These are phyloP conservation scores for Tetragnatha versicolor DNA, from an alignment of 1,140 invertebrate species.

Conservation along the genomic window DNA sequence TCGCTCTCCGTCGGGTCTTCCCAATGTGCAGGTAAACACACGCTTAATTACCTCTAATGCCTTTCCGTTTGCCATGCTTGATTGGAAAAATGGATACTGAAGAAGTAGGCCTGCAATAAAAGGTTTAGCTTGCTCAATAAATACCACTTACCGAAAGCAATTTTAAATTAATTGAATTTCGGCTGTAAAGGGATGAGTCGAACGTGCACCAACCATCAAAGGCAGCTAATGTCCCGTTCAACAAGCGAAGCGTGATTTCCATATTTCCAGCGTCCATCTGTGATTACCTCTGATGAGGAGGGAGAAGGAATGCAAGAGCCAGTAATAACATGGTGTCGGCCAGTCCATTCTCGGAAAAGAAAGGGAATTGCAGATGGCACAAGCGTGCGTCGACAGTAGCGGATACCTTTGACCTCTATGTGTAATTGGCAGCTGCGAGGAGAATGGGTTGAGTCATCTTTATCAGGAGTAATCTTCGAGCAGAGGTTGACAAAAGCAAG, in stretches of 20 bases:
- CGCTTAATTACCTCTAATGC: constrained; percentile 28
- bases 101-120: constrained; percentile 18
- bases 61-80: constrained; percentile 10
- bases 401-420: too few species aligned
- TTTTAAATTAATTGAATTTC: constrained; percentile 37
- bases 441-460: too few species aligned
- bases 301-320: constrained; percentile 18
- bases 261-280: constrained; percentile 22
- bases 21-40: constrained; percentile 26
- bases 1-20: constrained; percentile 3
- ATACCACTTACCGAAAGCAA: constrained; percentile 29
- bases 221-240: constrained; percentile 16
- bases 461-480: too few species aligned
- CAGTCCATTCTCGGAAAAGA: constrained; percentile 31
- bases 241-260: constrained; percentile 30
- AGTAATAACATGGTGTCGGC: constrained; percentile 41
- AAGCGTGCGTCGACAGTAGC: too few species aligned
- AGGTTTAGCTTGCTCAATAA: constrained; percentile 24
- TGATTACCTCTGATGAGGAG: constrained; percentile 34
- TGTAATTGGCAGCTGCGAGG: too few species aligned
- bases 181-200: not conserved
- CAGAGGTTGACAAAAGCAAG: too few species aligned
- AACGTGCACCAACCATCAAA: constrained; percentile 11
- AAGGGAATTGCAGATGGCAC: too few species aligned
- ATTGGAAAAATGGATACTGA: constrained; percentile 17